Percentiles rank a stretch among this genome's conserved stretches.
These are phyloP conservation scores for Diarsia rubi DNA, from an alignment of 2,888 invertebrate genomes.

Conservation along the genomic window DNA sequence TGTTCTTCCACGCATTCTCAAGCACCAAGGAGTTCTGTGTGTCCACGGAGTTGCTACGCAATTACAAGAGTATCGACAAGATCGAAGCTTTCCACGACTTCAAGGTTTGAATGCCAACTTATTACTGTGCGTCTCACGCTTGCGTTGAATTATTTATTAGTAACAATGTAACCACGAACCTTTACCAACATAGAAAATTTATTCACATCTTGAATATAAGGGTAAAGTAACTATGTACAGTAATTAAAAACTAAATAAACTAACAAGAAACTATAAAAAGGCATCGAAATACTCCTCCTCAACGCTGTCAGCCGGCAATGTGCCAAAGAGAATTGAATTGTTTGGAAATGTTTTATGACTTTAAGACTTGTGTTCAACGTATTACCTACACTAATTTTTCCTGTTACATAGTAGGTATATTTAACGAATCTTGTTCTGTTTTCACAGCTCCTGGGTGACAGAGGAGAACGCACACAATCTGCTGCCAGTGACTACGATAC, in stretches of 20 bases:
- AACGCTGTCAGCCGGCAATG: no score
- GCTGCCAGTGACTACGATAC: slow-evolving; percentile 94
- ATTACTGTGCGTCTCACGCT: slow-evolving; percentile 42
- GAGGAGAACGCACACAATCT: slow-evolving; percentile 94
- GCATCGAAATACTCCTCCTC: no score
- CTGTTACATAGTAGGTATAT: not conserved
- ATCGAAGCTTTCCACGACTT: slow-evolving; percentile 93
- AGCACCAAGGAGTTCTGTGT: slow-evolving; percentile 95
- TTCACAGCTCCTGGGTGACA: slow-evolving; percentile 92
- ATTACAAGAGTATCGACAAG: slow-evolving; percentile 93
- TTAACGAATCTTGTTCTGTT: not conserved
- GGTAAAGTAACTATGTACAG: no score
- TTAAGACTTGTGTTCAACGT: not conserved
- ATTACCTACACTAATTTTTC: slow-evolving; percentile 1
- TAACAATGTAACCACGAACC: slow-evolving; percentile 24
- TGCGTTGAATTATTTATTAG: slow-evolving; percentile 58
- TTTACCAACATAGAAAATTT: slow-evolving; percentile 22
- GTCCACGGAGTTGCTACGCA: slow-evolving; percentile 93
- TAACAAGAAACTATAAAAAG: no score
- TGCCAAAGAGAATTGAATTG: no score
- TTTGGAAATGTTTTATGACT: slow-evolving; percentile 4
- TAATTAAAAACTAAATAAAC: no score
- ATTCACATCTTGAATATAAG: slow-evolving; percentile 33
- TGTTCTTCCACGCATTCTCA: slow-evolving; percentile 96
- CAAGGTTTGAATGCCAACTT: slow-evolving; percentile 88